Evolutionary conservation across 2,888 invertebrate species (phyloP).

Genomic region (Asteroscopus sphinx): DNA sequence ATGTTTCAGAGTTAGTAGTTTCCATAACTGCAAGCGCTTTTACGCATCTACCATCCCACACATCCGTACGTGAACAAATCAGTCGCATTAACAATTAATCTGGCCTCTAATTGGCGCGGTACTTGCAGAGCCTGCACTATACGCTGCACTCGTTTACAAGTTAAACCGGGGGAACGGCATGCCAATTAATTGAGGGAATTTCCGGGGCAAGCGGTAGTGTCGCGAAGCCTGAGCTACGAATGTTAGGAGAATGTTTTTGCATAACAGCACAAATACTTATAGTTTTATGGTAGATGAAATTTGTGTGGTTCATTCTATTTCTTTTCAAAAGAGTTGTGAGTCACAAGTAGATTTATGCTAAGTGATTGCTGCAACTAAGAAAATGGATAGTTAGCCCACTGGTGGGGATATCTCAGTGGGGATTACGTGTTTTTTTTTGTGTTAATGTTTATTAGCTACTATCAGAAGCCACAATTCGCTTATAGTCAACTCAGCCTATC

Average conservation of each 20-base stretch:
- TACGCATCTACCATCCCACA: conserved; percentile 20
- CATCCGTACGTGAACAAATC: conserved; percentile 34
- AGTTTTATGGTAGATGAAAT: no score
- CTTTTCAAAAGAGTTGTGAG: no score
- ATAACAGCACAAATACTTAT: neutral
- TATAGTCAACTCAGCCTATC: no score
- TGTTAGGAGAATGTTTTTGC: neutral
- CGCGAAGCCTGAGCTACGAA: conserved; percentile 44
- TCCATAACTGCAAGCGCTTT: conserved; percentile 12
- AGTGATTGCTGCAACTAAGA: no score
- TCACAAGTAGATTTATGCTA: no score
- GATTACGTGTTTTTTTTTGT: no score
- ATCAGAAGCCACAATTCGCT: no score
- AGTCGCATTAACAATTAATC: conserved; percentile 53
- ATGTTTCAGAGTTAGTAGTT: neutral
- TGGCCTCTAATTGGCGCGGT: conserved; percentile 53
- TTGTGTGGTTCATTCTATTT: no score
- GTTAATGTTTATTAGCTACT: no score
- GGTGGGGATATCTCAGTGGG: no score
- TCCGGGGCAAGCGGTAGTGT: conserved; percentile 73
- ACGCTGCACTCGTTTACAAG: conserved; percentile 80
- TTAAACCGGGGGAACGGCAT: conserved; percentile 78
- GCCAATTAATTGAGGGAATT: conserved; percentile 81
- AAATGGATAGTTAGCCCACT: no score
- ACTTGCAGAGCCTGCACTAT: conserved; percentile 39